Evolutionary conservation across 2,113 vertebrate genomes (phyloP).

Genomic region (Elgaria multicarinata): DNA sequence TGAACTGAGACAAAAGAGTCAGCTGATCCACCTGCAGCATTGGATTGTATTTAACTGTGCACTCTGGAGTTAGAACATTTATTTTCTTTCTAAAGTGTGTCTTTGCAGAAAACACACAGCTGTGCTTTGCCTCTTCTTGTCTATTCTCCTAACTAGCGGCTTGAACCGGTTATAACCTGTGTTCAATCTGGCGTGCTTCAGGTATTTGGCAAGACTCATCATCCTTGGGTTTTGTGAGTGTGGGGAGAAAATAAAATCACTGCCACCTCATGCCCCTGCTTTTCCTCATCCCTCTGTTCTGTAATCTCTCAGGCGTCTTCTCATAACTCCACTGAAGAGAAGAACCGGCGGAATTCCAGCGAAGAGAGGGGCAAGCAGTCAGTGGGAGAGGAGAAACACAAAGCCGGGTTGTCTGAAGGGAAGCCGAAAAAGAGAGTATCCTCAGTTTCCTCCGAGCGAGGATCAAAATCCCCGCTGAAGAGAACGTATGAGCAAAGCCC

Average conservation of each 20-base stretch:
- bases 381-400: slow-evolving; percentile 86
- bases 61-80: background rate
- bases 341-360: slow-evolving; percentile 84
- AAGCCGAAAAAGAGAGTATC: slow-evolving; percentile 81
- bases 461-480: slow-evolving; percentile 81
- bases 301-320: slow-evolving; percentile 81
- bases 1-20: slow-evolving; percentile 33
- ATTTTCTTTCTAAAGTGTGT: background rate
- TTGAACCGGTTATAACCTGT: background rate
- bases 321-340: slow-evolving; percentile 83
- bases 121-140: slow-evolving; percentile 28
- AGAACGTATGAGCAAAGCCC: slow-evolving; percentile 90
- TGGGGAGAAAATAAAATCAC: background rate
- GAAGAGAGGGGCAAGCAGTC: slow-evolving; percentile 86
- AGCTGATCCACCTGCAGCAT: slow-evolving; percentile 1
- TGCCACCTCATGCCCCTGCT: slow-evolving; percentile 41
- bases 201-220: slow-evolving; percentile 41
- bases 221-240: slow-evolving; percentile 62
- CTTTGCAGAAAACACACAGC: background rate
- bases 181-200: slow-evolving; percentile 22
- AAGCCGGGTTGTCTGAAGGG: slow-evolving; percentile 79
- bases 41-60: slow-evolving; percentile 13
- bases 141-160: slow-evolving; percentile 17
- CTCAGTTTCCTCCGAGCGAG: slow-evolving; percentile 80
- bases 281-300: slow-evolving; percentile 73